Percentiles rank a stretch among this genome's conserved stretches.
Evolutionary conservation across 2,797 vertebrate genomes (phyloP).

Genomic region (Anniella stebbinsi): DNA sequence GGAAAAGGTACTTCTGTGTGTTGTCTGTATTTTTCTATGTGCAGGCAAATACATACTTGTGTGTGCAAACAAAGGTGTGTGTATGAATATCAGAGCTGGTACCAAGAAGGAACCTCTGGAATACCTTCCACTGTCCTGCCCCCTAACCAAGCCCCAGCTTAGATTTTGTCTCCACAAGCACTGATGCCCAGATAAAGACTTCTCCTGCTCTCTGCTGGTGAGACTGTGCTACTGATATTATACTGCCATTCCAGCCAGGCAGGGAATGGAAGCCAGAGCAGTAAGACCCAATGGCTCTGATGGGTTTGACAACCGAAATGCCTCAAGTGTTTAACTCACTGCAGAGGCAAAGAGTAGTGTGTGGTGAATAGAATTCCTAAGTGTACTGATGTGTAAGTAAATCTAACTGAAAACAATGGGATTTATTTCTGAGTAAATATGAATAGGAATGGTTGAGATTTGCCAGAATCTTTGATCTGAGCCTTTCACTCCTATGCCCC

Average conservation of each 20-base stretch:
- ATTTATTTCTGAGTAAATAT: not conserved
- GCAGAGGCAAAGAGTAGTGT: not conserved
- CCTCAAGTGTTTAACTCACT: not conserved
- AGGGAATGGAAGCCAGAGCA: not conserved
- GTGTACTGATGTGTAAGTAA: not conserved
- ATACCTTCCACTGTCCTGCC: not conserved
- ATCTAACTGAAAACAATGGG: not conserved
- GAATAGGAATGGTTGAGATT: not conserved
- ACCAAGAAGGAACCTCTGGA: not conserved
- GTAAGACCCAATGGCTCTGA: not conserved
- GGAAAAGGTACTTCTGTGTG: not conserved
- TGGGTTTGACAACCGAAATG: not conserved
- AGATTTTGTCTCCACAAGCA: not conserved
- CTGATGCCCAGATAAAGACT: not conserved
- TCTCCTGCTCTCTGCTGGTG: constrained; percentile 35
- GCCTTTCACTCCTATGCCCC: not conserved
- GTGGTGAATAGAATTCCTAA: not conserved
- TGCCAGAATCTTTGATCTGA: not conserved
- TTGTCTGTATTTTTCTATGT: not conserved
- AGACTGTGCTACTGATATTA: not conserved
- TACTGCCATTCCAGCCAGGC: not conserved
- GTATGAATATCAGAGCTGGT: not conserved
- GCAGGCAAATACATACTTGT: not conserved
- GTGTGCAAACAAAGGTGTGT: not conserved
- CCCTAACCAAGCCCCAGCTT: not conserved